These are phyloP conservation scores for Ophioninae sp. DNA, from an alignment of 2,888 invertebrate species.

Conservation along the genomic window DNA sequence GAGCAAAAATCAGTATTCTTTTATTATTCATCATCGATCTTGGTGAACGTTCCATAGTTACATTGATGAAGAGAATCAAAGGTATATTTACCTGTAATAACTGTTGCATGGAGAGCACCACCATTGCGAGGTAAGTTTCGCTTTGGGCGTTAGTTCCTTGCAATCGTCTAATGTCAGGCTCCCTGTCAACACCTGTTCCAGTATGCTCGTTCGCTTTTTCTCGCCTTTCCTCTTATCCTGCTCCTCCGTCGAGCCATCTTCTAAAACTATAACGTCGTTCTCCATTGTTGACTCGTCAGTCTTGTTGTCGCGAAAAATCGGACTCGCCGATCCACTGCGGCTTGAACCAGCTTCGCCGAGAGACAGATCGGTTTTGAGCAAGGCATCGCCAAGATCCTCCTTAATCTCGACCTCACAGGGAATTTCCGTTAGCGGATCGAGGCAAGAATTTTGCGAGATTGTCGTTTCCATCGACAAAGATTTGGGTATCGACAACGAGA, in stretches of 20 bases:
- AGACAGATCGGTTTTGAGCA: conserved; percentile 18
- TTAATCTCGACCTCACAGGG: conserved; percentile 76
- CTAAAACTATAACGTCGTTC: conserved; percentile 48
- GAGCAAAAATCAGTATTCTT: neutral
- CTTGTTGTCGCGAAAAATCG: conserved; percentile 15
- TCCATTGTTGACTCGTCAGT: conserved; percentile 27
- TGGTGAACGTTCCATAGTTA: neutral
- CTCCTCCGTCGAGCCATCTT: conserved; percentile 38
- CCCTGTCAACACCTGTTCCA: conserved; percentile 75
- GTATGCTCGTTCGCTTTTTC: conserved; percentile 73
- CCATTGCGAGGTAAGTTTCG: conserved; percentile 72
- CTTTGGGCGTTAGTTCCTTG: conserved; percentile 68
- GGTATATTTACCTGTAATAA: conserved; percentile 72
- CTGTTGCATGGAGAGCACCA: conserved; percentile 77
- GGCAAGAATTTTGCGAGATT: conserved; percentile 48
- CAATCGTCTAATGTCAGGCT: conserved; percentile 73
- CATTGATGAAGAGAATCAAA: neutral
- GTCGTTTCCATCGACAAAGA: conserved; percentile 52
- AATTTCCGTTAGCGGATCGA: conserved; percentile 71
- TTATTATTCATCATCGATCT: neutral
- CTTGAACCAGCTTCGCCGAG: neutral
- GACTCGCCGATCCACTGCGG: conserved; percentile 19
- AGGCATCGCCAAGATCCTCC: conserved; percentile 66
- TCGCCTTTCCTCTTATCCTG: conserved; percentile 54
- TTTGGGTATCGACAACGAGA: conserved; percentile 67